These are phyloP conservation scores for Chrysogorgia sp. DNA, from an alignment of 92 coral and sea anemone genomes.

Conservation along the genomic window DNA sequence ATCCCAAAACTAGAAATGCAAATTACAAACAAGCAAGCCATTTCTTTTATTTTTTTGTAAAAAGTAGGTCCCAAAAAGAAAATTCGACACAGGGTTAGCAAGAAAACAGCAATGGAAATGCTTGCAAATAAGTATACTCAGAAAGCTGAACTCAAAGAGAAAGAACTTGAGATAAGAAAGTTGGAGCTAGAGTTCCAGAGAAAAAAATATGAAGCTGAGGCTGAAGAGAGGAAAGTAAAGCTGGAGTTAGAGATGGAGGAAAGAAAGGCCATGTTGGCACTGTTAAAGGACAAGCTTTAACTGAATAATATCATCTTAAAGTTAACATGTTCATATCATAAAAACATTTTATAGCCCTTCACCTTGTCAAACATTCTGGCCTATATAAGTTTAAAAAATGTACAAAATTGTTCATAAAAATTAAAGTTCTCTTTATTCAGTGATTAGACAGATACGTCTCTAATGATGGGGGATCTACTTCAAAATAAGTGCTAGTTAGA, in stretches of 20 bases:
- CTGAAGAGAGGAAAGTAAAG: neutral
- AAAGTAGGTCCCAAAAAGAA: neutral
- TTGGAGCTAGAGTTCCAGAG: neutral
- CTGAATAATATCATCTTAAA: neutral
- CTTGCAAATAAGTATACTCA: neutral
- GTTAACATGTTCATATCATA: neutral
- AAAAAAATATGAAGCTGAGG: neutral
- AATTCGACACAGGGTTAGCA: neutral
- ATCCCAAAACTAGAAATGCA: no score
- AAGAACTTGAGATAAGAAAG: constrained; percentile 7
- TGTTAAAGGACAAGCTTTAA: no score
- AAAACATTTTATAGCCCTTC: no score
- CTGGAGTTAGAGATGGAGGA: constrained; percentile 8
- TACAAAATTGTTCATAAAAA: no score
- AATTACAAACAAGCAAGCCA: no score
- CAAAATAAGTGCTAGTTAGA: no score
- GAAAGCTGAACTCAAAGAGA: constrained; percentile 5
- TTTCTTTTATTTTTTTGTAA: neutral
- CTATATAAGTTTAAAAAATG: no score
- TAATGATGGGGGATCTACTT: no score
- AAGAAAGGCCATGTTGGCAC: neutral
- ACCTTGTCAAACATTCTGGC: no score
- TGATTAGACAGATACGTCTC: no score
- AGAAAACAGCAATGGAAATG: constrained; percentile 1
- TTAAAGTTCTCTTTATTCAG: no score